phyloP scores from a whole-genome alignment of 2,797 vertebrate species.

The Tolypeutes matacus region DNA sequence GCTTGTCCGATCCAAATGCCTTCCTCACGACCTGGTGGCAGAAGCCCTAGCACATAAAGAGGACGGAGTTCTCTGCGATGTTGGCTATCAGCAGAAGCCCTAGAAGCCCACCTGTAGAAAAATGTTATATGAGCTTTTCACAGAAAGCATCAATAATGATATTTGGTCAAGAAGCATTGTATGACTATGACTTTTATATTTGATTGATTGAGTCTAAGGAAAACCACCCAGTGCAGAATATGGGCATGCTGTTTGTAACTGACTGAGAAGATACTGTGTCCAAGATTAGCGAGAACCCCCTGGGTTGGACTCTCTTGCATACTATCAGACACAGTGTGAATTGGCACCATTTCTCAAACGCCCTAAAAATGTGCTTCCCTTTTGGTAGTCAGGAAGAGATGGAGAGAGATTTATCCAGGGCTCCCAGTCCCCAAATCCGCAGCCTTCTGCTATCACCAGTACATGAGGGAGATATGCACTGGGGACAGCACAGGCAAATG shows the following conservation, averaged over 20 bases:
- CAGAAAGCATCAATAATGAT: not conserved
- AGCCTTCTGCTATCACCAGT: not conserved
- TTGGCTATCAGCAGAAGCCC: constrained; percentile 95
- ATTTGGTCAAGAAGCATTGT: not conserved
- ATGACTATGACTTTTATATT: not conserved
- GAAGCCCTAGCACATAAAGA: constrained; percentile 95
- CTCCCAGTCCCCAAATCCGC: not conserved
- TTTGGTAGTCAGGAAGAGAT: not conserved
- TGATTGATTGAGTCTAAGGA: not conserved
- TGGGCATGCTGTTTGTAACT: not conserved
- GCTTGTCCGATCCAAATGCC: constrained; percentile 88
- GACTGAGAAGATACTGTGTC: not conserved
- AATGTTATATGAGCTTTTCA: not conserved
- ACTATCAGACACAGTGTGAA: not conserved
- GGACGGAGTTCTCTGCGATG: constrained; percentile 94
- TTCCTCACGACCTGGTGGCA: constrained; percentile 93
- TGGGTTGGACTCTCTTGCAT: not conserved
- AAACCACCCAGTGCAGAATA: not conserved
- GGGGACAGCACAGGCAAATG: not conserved
- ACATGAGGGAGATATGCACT: not conserved
- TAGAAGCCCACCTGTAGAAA: constrained; percentile 87
- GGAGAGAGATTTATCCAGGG: not conserved
- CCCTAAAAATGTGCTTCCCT: not conserved
- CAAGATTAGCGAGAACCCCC: not conserved
- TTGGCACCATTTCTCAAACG: not conserved